Percentiles rank a stretch among this genome's conserved stretches.
These are phyloP conservation scores for Drosophila acutilabella DNA, from an alignment of 2,888 invertebrate species.

Conservation along the genomic window DNA sequence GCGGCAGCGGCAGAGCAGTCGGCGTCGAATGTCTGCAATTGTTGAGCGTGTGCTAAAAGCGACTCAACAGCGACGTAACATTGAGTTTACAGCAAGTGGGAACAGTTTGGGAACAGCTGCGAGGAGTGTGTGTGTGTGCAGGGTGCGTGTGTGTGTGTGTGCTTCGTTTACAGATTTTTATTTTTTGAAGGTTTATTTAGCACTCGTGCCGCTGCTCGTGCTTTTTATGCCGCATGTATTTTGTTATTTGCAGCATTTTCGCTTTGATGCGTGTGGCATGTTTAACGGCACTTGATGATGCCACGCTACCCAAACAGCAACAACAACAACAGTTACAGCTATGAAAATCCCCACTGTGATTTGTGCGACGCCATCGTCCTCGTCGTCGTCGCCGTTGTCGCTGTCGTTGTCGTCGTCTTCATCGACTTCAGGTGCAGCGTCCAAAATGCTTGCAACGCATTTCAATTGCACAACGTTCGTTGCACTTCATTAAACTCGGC, in stretches of 20 bases:
- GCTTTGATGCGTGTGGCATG: conserved; percentile 71
- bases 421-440: conserved; percentile 35
- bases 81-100: conserved; percentile 47
- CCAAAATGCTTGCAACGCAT: conserved; percentile 58
- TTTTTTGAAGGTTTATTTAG: conserved; percentile 44
- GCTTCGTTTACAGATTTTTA: conserved; percentile 17
- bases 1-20: conserved; percentile 45
- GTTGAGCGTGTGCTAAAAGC: conserved; percentile 2
- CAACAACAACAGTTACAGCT: conserved; percentile 9
- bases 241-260: conserved; percentile 61
- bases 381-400: not conserved
- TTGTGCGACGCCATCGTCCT: conserved; percentile 37
- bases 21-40: conserved; percentile 24
- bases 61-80: conserved; percentile 44
- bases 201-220: conserved; percentile 39
- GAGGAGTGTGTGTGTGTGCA: conserved; percentile 2
- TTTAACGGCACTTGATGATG: conserved; percentile 66
- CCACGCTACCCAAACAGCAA: conserved; percentile 23
- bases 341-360: conserved; percentile 34
- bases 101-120: conserved; percentile 45
- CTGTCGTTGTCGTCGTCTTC: conserved; percentile 14
- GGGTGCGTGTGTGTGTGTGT: conserved; percentile 6
- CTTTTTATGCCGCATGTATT: conserved; percentile 59
- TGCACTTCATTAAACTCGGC: conserved; percentile 75
- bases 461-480: conserved; percentile 72